Conservation (phyloP, 1,140 invertebrate genomes). For the Lepidurus apus region DNA sequence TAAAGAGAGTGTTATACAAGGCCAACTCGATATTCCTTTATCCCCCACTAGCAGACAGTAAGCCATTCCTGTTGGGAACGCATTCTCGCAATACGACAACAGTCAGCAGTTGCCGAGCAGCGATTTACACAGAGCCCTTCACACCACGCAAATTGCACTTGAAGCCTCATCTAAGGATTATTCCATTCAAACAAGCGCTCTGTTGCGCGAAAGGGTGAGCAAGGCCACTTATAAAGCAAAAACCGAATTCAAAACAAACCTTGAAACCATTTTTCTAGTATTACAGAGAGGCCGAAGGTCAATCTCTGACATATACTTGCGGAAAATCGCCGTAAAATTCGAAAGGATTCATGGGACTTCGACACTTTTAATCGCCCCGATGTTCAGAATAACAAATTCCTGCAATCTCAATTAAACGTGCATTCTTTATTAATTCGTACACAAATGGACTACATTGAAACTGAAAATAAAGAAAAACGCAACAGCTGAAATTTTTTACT, state of each 20-base stretch:
- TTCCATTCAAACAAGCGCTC: background rate
- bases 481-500: no score
- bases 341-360: background rate
- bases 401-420: no score
- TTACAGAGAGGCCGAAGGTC: constrained; percentile 1
- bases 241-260: background rate
- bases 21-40: constrained; percentile 31
- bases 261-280: background rate
- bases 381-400: no score
- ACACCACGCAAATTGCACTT: constrained; percentile 16
- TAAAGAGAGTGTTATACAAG: constrained; percentile 29
- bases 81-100: background rate
- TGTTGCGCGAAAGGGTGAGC: constrained; percentile 29
- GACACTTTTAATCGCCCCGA: no score
- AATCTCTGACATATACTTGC: background rate
- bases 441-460: no score
- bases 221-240: background rate
- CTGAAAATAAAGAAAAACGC: no score
- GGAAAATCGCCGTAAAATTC: background rate
- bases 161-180: background rate
- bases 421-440: no score
- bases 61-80: constrained; percentile 1
- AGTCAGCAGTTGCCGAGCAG: constrained; percentile 28
- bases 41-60: constrained; percentile 23
- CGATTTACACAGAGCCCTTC: constrained; percentile 26